Conservation (phyloP, 2,888 invertebrate genomes). For the Gandaritis pyraliata region DNA sequence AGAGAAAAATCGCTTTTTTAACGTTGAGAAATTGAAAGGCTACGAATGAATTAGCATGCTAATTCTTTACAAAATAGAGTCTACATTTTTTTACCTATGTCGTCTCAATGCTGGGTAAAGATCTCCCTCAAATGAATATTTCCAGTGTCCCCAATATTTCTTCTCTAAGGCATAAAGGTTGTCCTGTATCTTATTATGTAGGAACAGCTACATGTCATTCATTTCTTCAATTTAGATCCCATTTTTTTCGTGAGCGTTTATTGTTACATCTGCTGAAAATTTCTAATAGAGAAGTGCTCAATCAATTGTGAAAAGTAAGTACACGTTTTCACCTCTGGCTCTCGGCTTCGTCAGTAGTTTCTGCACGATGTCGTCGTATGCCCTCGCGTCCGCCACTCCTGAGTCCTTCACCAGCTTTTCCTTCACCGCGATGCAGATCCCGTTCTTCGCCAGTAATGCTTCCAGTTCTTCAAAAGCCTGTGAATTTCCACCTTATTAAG, state of each 20-base stretch:
- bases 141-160: too few species aligned
- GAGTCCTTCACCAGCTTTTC: constrained; percentile 98
- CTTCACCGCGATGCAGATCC: constrained; percentile 97
- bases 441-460: constrained; percentile 90
- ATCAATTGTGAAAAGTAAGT: too few species aligned
- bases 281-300: too few species aligned
- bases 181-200: too few species aligned
- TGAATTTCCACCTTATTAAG: constrained; percentile 3
- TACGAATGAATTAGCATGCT: not conserved
- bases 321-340: constrained; percentile 89
- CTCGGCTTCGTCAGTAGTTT: constrained; percentile 93
- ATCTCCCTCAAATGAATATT: too few species aligned
- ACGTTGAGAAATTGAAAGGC: constrained; percentile 1
- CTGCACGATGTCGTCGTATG: constrained; percentile 94
- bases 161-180: too few species aligned
- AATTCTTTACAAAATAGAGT: not conserved
- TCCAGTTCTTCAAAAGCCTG: constrained; percentile 98
- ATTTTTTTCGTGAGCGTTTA: too few species aligned
- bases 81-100: too few species aligned
- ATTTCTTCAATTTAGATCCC: too few species aligned
- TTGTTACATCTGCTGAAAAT: too few species aligned
- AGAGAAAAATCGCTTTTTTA: constrained; percentile 12
- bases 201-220: too few species aligned
- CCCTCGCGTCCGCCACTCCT: constrained; percentile 94
- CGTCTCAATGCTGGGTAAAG: too few species aligned